Base-by-base conservation (phyloP, 2,888 invertebrate species). In the Drosophila parthenogenetica region DNA sequence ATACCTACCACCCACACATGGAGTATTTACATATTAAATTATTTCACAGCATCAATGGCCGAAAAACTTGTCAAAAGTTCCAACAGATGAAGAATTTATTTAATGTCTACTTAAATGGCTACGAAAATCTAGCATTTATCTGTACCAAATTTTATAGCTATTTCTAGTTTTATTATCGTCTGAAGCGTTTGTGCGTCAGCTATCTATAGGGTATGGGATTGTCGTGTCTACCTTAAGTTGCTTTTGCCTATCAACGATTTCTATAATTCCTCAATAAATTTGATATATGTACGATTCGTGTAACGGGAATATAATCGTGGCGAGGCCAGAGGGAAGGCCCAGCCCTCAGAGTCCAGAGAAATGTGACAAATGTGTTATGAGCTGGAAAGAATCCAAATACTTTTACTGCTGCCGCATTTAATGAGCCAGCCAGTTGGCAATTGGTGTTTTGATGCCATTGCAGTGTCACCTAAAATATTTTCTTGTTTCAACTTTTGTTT, bases 371-470 rank as follows among this genome's bases (percentile, higher is more conserved):
- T 59, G 51, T 14, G 8, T 42, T 42, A 10, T 42, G 11, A 63
- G 42, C 37, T 70, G 69, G 68, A 59, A 69, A 77, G 64, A 51
- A 16, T 60, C 57, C 65, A 77, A 77, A 72, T 72, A 69, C 67
- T 73, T 68, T 69, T 63, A 65, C 76, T 62, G 51, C 55, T 71
- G 64, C 37, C 73, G 67, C 61, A 69, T 58, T 70, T 78, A 82
- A 81, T 76, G 73, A 81, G 75, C 64, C 75, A 61, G 66, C 78
- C 67, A 67, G 73, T 73, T 75, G 76, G 78, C 77, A 77, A 78
- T 85, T 78, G 74, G 79, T 81, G 81, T 79, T 85, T 83, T 74
- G 67, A 85, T 85, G 83, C 79, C 79, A 81, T 49, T 77, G 77
- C 73, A 78, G 63, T 69, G 59, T 59, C 37, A 62, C 49, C 63